phyloP scores from a whole-genome alignment of 2,888 invertebrate genomes.

The Orgyia antiqua region DNA sequence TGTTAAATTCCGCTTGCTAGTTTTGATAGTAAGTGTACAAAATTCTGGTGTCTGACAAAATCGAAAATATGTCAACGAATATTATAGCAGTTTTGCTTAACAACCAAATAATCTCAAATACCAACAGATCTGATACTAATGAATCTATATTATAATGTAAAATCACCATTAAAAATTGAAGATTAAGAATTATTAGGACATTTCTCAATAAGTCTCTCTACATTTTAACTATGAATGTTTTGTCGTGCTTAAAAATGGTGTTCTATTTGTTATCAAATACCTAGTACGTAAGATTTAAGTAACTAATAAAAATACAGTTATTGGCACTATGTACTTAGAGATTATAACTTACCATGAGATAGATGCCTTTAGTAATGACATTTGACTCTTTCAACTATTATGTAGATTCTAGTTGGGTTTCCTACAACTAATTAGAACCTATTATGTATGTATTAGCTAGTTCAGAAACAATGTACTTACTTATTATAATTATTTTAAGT shows the following conservation, averaged over 20 bases:
- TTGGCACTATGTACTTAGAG: slow-evolving; percentile 69
- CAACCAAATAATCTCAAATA: slow-evolving; percentile 54
- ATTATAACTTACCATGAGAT: slow-evolving; percentile 27
- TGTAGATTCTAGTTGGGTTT: slow-evolving; percentile 35
- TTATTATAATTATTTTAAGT: slow-evolving; percentile 59
- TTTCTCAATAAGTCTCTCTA: slow-evolving; percentile 79
- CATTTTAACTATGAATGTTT: slow-evolving; percentile 79
- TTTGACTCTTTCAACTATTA: slow-evolving; percentile 9
- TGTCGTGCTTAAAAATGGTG: slow-evolving; percentile 79
- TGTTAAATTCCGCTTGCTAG: slow-evolving; percentile 65
- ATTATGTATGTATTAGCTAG: slow-evolving; percentile 29
- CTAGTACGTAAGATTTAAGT: slow-evolving; percentile 74
- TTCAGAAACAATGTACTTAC: slow-evolving; percentile 36
- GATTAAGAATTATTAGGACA: slow-evolving; percentile 78
- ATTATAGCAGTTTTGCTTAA: slow-evolving; percentile 40
- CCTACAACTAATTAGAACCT: slow-evolving; percentile 30
- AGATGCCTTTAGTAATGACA: slow-evolving; percentile 34
- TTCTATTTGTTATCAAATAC: slow-evolving; percentile 79
- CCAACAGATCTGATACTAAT: slow-evolving; percentile 65
- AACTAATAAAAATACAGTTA: slow-evolving; percentile 73
- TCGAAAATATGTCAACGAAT: slow-evolving; percentile 70
- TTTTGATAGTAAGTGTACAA: slow-evolving; percentile 53
- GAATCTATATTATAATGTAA: slow-evolving; percentile 52
- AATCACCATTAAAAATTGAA: slow-evolving; percentile 55
- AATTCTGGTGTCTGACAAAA: slow-evolving; percentile 64